Base-by-base conservation (phyloP, 2,888 invertebrate genomes). In the Lottia gigantea region DNA sequence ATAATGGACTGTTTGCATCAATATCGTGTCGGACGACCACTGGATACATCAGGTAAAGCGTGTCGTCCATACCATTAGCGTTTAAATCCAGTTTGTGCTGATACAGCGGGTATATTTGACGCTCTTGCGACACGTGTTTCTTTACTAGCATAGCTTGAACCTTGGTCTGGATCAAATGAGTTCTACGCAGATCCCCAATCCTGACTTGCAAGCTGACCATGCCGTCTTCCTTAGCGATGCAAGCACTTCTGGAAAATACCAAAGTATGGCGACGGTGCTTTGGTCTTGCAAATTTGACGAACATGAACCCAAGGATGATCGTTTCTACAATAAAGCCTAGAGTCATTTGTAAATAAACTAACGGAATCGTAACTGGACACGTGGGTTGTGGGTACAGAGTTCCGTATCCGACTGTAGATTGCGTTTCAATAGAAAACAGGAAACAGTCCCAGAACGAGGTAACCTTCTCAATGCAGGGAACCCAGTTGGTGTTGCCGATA, bases 1-100 rank as follows among this genome's bases (percentile, higher is more conserved):
- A 98, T 47, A 97, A 91, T 0, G 97, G 98, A 71, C 95, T 95
- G 77, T 92, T 92, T 74, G 94, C 93, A 88, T 95, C 95, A 86
- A 97, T 97, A 89, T 93, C 95, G 89, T 98, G 98, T 46, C 95
- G 96, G 75, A 98, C 95, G 46, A 95, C 97, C 82, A 95, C 95
- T 6, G 98, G 98, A 97, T 98, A 98, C 82, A 98, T 96, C 88
- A 98, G 96, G 91, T 98, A 96, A 77, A 98, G 93, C 69, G 95
- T 92, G 88, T 97, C 96, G 86, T 95, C 95, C 85, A 95, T 95
- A 16, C 94, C 94, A 81, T 95, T 95, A 0, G 95, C 95, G 81
- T 96, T 95, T 49, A 95, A 95, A 1, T 93, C 93, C 87, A 97
- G 90, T 89, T 96, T 95, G 85, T 95, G 94, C 89, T 97, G 97